Percentiles rank a stretch among this genome's conserved stretches.
phyloP scores from a whole-genome alignment of 23 tunicate species.

The Trididemnum miniatum region DNA sequence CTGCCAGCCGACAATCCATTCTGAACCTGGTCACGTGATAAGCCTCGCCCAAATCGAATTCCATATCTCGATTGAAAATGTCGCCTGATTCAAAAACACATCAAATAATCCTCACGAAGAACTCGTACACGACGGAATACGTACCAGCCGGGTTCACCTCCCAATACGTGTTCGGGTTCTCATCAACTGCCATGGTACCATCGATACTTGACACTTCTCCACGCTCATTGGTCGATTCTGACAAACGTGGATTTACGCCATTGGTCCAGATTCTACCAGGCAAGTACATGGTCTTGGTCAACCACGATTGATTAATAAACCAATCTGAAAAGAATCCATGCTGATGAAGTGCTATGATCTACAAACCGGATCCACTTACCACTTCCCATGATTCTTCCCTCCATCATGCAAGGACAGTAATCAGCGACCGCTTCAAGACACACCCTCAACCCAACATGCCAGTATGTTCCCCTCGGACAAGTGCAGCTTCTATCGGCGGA shows the following conservation, averaged over 20 bases:
- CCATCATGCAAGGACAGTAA: slow-evolving; percentile 52
- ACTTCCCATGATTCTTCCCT: slow-evolving; percentile 55
- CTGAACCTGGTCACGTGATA: slow-evolving; percentile 44
- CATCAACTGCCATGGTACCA: slow-evolving; percentile 53
- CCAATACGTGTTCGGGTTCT: slow-evolving; percentile 55
- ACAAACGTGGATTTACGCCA: slow-evolving; percentile 20
- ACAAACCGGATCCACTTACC: slow-evolving; percentile 14
- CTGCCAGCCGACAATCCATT: slow-evolving; percentile 40
- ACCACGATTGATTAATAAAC: slow-evolving; percentile 40
- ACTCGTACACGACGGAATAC: neutral
- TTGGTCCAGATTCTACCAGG: slow-evolving; percentile 56
- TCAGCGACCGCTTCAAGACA: slow-evolving; percentile 39
- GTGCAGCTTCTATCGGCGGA: slow-evolving; percentile 3
- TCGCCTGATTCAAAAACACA: slow-evolving; percentile 58
- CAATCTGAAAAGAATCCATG: slow-evolving; percentile 45
- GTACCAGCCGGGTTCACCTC: slow-evolving; percentile 53
- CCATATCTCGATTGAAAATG: slow-evolving; percentile 53
- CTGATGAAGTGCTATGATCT: no score
- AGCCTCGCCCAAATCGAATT: slow-evolving; percentile 42
- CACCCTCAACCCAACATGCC: slow-evolving; percentile 22
- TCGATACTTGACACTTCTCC: slow-evolving; percentile 53
- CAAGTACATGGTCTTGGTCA: slow-evolving; percentile 53
- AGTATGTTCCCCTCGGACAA: slow-evolving; percentile 49
- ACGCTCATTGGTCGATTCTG: slow-evolving; percentile 38
- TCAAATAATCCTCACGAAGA: neutral